A percentile compares a stretch with the other conserved stretches of the same genome.
Conservation (phyloP, 2,113 vertebrate genomes). For the Thomomys bottae region DNA sequence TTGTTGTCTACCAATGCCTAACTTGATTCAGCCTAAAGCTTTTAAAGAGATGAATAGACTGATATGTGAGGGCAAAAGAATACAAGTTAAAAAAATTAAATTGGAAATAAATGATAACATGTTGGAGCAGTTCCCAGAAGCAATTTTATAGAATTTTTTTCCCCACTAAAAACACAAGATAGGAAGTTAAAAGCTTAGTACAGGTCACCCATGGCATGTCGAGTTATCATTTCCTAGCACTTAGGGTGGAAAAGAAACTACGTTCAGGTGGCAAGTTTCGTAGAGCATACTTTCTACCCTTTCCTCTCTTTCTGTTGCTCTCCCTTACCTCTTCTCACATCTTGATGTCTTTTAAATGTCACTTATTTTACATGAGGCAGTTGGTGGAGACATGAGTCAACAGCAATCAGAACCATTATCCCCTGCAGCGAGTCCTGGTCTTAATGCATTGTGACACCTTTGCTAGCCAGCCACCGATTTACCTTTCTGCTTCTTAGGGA, state of each 20-base stretch:
- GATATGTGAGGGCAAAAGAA: slow-evolving; percentile 91
- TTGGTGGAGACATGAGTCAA: slow-evolving; percentile 92
- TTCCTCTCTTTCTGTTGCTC: slow-evolving; percentile 70
- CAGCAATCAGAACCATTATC: slow-evolving; percentile 97
- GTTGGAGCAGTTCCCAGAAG: slow-evolving; percentile 96
- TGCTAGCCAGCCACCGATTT: slow-evolving; percentile 90
- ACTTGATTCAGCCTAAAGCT: slow-evolving; percentile 89
- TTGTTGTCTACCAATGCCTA: slow-evolving; percentile 86
- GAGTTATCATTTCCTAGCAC: slow-evolving; percentile 90
- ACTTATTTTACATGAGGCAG: slow-evolving; percentile 96
- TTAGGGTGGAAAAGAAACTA: slow-evolving; percentile 85
- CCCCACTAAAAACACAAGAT: slow-evolving; percentile 87
- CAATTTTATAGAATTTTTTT: slow-evolving; percentile 90
- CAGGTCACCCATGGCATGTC: slow-evolving; percentile 89
- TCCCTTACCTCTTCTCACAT: slow-evolving; percentile 90
- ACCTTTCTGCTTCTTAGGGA: slow-evolving; percentile 94
- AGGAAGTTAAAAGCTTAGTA: slow-evolving; percentile 90
- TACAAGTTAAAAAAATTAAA: slow-evolving; percentile 89
- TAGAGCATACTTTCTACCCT: slow-evolving; percentile 72
- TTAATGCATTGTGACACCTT: slow-evolving; percentile 94
- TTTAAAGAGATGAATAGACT: slow-evolving; percentile 91
- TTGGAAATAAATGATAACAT: slow-evolving; percentile 94
- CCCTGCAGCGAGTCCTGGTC: slow-evolving; percentile 91
- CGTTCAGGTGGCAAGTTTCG: slow-evolving; percentile 89
- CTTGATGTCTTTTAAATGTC: slow-evolving; percentile 96